Evolutionary conservation across 2,113 vertebrate species (phyloP).

Genomic region (Vidua chalybeata): DNA sequence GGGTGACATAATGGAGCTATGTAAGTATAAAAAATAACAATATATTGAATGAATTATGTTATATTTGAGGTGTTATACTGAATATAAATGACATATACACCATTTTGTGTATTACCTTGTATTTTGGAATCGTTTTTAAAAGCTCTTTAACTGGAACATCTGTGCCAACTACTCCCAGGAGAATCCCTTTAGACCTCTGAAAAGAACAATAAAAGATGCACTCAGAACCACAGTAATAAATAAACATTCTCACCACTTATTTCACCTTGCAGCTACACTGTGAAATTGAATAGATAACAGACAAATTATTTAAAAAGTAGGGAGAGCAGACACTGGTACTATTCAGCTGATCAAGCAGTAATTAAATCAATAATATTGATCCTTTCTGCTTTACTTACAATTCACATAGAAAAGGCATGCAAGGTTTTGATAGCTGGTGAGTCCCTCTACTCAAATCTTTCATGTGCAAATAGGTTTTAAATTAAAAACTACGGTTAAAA

Average conservation of each 20-base stretch:
- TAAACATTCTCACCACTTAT: not conserved
- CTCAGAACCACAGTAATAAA: not conserved
- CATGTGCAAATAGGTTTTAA: not conserved
- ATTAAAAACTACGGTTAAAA: not conserved
- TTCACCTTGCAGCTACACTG: slow-evolving; percentile 1
- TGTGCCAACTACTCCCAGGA: slow-evolving; percentile 96
- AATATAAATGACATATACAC: not conserved
- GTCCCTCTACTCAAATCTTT: not conserved
- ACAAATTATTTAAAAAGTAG: not conserved
- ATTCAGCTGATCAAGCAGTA: not conserved
- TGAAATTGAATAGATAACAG: not conserved
- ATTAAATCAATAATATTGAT: not conserved
- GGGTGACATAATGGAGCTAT: not conserved
- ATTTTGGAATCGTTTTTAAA: slow-evolving; percentile 95
- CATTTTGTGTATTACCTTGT: slow-evolving; percentile 84
- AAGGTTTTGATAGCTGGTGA: not conserved
- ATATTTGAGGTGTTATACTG: not conserved
- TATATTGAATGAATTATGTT: not conserved
- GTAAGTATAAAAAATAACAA: not conserved
- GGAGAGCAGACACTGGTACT: not conserved
- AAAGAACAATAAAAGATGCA: slow-evolving; percentile 36
- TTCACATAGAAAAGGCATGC: not conserved
- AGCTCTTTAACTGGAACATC: slow-evolving; percentile 97
- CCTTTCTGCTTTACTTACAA: not conserved
- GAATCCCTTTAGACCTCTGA: slow-evolving; percentile 92